A percentile compares a stretch with the other conserved stretches of the same genome.
Conservation (phyloP, 2,797 vertebrate species). For the Darevskia mixta region DNA sequence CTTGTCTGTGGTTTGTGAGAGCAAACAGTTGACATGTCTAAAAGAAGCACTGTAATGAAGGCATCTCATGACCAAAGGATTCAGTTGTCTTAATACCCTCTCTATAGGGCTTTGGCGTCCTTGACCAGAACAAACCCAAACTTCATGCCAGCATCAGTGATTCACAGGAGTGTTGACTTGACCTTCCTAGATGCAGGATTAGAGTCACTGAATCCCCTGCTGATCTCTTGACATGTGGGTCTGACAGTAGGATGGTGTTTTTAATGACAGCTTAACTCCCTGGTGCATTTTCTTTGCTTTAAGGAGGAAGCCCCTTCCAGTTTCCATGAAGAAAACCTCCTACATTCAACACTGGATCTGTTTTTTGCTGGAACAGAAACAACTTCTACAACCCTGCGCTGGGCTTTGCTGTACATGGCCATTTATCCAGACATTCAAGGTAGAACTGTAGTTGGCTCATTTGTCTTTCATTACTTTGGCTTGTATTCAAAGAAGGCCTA, state of each 20-base stretch:
- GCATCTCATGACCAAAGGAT: neutral
- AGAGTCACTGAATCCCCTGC: neutral
- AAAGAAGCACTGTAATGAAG: neutral
- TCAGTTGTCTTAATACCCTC: neutral
- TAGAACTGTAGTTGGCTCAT: conserved; percentile 48
- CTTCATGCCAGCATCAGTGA: neutral
- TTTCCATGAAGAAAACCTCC: conserved; percentile 83
- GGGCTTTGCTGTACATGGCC: conserved; percentile 87
- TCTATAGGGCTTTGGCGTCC: neutral
- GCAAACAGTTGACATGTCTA: neutral
- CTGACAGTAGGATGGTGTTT: neutral
- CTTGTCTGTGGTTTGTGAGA: neutral
- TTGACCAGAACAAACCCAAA: too few species aligned
- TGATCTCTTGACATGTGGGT: neutral
- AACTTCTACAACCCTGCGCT: conserved; percentile 86
- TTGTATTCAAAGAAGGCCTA: too few species aligned
- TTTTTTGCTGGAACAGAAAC: conserved; percentile 90
- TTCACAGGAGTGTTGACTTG: neutral
- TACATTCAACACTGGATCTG: conserved; percentile 83
- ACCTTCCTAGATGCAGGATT: too few species aligned
- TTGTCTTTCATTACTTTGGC: too few species aligned
- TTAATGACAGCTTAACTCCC: neutral
- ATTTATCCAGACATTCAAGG: conserved; percentile 86
- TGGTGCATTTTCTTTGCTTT: neutral
- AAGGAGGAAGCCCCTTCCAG: conserved; percentile 44